These are phyloP conservation scores for Trichosurus vulpecula DNA, from an alignment of 2,797 vertebrate genomes.

Conservation along the genomic window DNA sequence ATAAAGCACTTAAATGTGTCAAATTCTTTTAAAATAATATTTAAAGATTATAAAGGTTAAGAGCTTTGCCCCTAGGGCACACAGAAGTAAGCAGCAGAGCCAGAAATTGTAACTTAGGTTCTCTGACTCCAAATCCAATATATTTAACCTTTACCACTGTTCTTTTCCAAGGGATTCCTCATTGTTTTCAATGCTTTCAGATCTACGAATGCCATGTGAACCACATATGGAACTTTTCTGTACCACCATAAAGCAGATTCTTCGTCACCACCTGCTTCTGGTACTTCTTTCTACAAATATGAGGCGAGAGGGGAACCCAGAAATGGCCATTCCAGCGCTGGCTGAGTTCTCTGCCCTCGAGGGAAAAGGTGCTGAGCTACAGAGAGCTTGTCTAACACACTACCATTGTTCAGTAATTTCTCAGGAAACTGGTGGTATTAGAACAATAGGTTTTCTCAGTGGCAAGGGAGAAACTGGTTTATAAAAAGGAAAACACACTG, in stretches of 20 bases:
- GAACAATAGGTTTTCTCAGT: not conserved
- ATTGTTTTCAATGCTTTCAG: too few relatives aligned
- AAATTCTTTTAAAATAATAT: conserved; percentile 46
- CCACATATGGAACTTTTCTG: not conserved
- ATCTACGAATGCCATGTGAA: not conserved
- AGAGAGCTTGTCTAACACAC: not conserved
- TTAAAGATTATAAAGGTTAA: conserved; percentile 26
- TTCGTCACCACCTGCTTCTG: not conserved
- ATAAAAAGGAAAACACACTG: not conserved
- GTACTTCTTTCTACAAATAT: not conserved
- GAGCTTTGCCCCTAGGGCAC: not conserved
- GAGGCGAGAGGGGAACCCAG: not conserved
- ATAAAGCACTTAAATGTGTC: conserved; percentile 17
- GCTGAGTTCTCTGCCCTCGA: not conserved
- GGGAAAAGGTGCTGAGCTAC: not conserved
- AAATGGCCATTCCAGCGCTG: not conserved
- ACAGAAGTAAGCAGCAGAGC: not conserved
- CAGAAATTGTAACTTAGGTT: not conserved
- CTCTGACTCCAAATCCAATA: not conserved
- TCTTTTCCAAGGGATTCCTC: not conserved
- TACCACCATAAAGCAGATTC: not conserved
- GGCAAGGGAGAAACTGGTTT: not conserved
- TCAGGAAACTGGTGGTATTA: not conserved
- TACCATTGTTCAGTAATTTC: not conserved
- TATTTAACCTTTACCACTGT: not conserved